phyloP scores from a whole-genome alignment of 2,113 vertebrate genomes.

The Stegostoma tigrinum region DNA sequence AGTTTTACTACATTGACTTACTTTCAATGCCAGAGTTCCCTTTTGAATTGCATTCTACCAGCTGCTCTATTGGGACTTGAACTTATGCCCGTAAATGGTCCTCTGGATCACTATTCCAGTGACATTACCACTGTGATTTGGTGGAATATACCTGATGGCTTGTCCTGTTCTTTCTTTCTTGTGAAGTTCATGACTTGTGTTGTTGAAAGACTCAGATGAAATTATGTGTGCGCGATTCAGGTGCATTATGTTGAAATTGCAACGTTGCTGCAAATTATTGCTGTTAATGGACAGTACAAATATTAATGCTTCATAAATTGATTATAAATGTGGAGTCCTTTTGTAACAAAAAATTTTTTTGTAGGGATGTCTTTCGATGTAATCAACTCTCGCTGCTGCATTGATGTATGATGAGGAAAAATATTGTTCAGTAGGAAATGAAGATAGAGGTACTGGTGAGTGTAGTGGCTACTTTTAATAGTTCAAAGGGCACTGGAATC shows the following conservation, averaged over 20 bases:
- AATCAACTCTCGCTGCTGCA: neutral
- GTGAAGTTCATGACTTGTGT: neutral
- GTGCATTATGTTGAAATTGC: neutral
- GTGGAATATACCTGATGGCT: neutral
- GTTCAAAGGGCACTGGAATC: neutral
- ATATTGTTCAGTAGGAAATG: neutral
- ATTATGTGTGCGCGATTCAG: neutral
- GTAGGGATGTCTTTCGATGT: slow-evolving; percentile 24
- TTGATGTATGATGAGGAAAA: slow-evolving; percentile 5
- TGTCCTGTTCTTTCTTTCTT: neutral
- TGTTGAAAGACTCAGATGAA: neutral
- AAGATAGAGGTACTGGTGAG: slow-evolving; percentile 30
- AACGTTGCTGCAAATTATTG: neutral
- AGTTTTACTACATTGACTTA: neutral
- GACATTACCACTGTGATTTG: neutral
- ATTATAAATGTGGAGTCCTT: neutral
- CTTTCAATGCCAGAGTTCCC: neutral
- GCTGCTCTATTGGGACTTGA: neutral
- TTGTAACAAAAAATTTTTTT: neutral
- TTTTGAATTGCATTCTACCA: neutral
- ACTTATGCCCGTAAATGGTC: neutral
- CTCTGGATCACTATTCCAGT: neutral
- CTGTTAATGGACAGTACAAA: neutral
- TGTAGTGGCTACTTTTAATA: neutral
- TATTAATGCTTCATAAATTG: neutral